Conservation (phyloP, 2,888 invertebrate species). For the Drosophila phalerata region DNA sequence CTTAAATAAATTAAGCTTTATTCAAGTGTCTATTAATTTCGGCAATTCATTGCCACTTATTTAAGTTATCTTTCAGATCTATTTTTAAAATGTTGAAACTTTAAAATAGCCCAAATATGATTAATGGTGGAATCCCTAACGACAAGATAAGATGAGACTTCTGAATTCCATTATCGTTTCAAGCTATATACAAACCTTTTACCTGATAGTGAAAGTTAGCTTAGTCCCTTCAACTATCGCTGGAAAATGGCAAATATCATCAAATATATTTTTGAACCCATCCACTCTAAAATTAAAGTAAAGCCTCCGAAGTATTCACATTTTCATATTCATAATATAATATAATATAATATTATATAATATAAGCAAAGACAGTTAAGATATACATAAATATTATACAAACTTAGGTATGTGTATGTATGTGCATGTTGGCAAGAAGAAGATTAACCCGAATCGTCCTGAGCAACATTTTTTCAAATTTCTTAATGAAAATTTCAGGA, state of each 20-base stretch:
- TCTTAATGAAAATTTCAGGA: too few relatives aligned
- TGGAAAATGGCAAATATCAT: too few relatives aligned
- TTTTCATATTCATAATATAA: slow-evolving; percentile 28
- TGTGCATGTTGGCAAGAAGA: slow-evolving; percentile 19
- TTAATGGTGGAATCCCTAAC: neutral
- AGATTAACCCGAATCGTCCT: too few relatives aligned
- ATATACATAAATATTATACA: slow-evolving; percentile 41
- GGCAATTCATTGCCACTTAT: slow-evolving; percentile 1
- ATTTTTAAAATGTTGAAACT: neutral
- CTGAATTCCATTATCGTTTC: neutral
- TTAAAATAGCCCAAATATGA: neutral
- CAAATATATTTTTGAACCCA: neutral
- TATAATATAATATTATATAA: slow-evolving; percentile 30
- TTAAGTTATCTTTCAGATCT: neutral
- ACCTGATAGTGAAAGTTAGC: neutral
- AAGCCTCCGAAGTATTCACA: neutral
- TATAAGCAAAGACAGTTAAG: slow-evolving; percentile 34
- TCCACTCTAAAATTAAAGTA: neutral
- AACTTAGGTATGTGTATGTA: slow-evolving; percentile 37
- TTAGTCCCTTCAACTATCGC: too few relatives aligned
- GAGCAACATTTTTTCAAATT: too few relatives aligned
- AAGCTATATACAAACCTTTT: neutral
- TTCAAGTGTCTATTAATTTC: neutral
- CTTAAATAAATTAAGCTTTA: neutral
- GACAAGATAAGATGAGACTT: neutral